Percentiles rank a stretch among this genome's conserved stretches.
These are phyloP conservation scores for Oncorhynchus gorbuscha DNA, from an alignment of 2,113 vertebrate species.

Conservation along the genomic window DNA sequence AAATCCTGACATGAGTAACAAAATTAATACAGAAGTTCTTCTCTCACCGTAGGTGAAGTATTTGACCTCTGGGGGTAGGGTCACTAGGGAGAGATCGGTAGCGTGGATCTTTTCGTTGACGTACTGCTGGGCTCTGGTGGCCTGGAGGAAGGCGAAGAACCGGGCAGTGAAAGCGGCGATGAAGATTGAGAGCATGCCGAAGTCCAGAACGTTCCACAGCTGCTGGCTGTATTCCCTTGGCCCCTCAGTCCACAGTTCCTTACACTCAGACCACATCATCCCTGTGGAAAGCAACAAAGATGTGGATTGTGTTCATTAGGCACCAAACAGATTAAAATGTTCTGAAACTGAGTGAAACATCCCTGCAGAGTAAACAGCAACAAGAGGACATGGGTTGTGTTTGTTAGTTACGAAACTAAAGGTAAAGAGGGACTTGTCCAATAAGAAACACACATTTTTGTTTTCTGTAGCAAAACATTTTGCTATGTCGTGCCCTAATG, in stretches of 20 bases:
- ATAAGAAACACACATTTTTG: no score
- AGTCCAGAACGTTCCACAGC: slow-evolving; percentile 88
- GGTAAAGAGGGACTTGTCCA: no score
- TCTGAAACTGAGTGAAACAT: no score
- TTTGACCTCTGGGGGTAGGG: slow-evolving; percentile 83
- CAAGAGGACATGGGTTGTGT: no score
- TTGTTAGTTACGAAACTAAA: no score
- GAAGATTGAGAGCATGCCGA: slow-evolving; percentile 90
- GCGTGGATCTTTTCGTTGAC: slow-evolving; percentile 82
- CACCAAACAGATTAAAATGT: no score
- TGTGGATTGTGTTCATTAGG: no score
- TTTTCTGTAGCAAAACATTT: no score
- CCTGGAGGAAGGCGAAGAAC: slow-evolving; percentile 84
- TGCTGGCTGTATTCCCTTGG: slow-evolving; percentile 86
- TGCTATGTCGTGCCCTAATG: no score
- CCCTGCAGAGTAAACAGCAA: no score
- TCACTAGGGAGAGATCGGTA: slow-evolving; percentile 78
- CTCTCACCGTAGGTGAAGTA: slow-evolving; percentile 86
- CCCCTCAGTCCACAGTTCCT: slow-evolving; percentile 89
- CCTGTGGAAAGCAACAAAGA: slow-evolving; percentile 60
- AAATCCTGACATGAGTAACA: no score
- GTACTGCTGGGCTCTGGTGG: slow-evolving; percentile 83
- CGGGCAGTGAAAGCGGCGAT: slow-evolving; percentile 86
- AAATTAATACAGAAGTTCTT: neutral
- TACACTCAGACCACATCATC: slow-evolving; percentile 94